Conservation (phyloP, 2,888 invertebrate genomes). For the Leptothorax acervorum region DNA sequence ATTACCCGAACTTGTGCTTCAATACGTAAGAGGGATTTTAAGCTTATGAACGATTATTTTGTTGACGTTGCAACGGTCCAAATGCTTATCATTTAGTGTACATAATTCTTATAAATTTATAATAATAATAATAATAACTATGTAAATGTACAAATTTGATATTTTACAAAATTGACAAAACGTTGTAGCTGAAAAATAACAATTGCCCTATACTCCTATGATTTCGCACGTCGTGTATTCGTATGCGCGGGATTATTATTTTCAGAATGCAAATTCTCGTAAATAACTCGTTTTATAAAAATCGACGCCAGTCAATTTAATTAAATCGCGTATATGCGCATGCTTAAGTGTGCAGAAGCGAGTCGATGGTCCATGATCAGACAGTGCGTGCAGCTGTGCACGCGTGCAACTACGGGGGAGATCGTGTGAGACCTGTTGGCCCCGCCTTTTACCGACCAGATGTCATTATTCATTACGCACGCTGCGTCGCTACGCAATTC, state of each 20-base stretch:
- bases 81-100: background rate
- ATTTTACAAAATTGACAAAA: no score
- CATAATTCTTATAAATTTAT: background rate
- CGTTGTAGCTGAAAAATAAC: no score
- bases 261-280: background rate
- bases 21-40: background rate
- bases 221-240: background rate
- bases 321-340: constrained; percentile 65
- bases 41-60: background rate
- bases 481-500: constrained; percentile 57
- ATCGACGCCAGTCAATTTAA: constrained; percentile 28
- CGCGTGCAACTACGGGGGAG: constrained; percentile 53
- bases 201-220: no score
- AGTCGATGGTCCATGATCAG: constrained; percentile 41
- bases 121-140: background rate
- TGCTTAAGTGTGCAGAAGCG: constrained; percentile 63
- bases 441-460: constrained; percentile 74
- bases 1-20: background rate
- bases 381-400: constrained; percentile 47
- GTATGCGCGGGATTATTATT: background rate
- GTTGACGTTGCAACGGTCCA: background rate
- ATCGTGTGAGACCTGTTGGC: constrained; percentile 76
- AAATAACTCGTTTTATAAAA: background rate
- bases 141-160: no score
- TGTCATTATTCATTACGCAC: constrained; percentile 78